Conservation (phyloP, 2,113 vertebrate genomes). For the Spea multiplicata region DNA sequence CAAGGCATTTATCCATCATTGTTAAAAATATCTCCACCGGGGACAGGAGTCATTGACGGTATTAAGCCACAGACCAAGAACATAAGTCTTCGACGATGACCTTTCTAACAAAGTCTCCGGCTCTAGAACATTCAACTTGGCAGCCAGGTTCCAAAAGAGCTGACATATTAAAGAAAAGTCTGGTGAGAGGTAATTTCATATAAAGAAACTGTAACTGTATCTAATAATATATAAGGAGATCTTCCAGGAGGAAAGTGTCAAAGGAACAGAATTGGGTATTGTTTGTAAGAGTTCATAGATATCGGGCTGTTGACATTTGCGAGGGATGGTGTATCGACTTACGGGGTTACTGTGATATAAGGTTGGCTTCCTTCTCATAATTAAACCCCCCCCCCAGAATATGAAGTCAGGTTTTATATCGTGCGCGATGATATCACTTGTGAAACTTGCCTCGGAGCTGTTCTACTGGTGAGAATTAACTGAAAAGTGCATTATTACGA, state of each 20-base stretch:
- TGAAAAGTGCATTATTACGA: background rate
- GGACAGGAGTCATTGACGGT: no score
- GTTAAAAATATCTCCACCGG: no score
- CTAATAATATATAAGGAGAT: background rate
- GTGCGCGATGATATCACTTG: background rate
- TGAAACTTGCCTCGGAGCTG: background rate
- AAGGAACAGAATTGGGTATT: background rate
- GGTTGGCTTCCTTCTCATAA: background rate
- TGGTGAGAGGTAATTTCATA: background rate
- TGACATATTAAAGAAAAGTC: background rate
- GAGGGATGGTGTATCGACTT: background rate
- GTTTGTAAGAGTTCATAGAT: background rate
- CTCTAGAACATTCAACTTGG: no score
- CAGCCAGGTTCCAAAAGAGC: no score
- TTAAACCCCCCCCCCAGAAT: slow-evolving; percentile 3
- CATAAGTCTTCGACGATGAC: no score
- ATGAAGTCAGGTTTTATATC: background rate
- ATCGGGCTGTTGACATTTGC: background rate
- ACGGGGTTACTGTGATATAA: background rate
- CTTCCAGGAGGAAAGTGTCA: background rate
- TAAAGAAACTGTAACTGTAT: slow-evolving; percentile 4
- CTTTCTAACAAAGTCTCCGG: no score
- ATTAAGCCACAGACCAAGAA: no score
- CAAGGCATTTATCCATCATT: no score
- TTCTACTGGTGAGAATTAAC: background rate